Evolutionary conservation across 2,888 invertebrate genomes (phyloP).

Genomic region (Drosophila nr. fundita): DNA sequence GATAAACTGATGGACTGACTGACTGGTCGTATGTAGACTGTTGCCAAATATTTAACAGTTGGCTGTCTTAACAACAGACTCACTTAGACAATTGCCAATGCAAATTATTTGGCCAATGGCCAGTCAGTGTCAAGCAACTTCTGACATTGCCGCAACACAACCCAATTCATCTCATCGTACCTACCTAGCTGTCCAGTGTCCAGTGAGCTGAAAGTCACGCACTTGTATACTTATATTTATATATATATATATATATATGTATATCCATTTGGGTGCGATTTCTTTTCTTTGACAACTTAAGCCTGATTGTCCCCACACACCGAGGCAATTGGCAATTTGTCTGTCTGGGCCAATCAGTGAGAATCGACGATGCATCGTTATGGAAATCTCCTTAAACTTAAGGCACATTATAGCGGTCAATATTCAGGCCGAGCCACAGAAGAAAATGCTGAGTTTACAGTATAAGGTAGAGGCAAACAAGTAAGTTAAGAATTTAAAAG

Average conservation of each 20-base stretch:
- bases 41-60: constrained; percentile 41
- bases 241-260: constrained; percentile 15
- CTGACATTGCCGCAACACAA: background rate
- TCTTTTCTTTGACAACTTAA: constrained; percentile 37
- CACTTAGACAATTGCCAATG: constrained; percentile 44
- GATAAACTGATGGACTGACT: constrained; percentile 2
- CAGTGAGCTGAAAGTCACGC: constrained; percentile 60
- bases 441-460: background rate
- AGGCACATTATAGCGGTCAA: background rate
- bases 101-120: constrained; percentile 50
- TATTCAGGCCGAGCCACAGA: background rate
- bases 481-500: background rate
- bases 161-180: background rate
- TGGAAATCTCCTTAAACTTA: constrained; percentile 21
- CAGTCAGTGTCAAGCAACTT: constrained; percentile 15
- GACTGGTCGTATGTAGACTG: constrained; percentile 21
- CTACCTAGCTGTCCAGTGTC: constrained; percentile 8
- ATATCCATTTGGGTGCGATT: constrained; percentile 34
- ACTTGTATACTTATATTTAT: constrained; percentile 37
- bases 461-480: background rate
- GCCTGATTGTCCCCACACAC: constrained; percentile 54
- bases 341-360: constrained; percentile 32
- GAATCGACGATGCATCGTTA: constrained; percentile 14
- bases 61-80: constrained; percentile 41
- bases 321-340: constrained; percentile 45